Evolutionary conservation across 1,140 invertebrate genomes (phyloP).

Genomic region (Sinella curviseta): DNA sequence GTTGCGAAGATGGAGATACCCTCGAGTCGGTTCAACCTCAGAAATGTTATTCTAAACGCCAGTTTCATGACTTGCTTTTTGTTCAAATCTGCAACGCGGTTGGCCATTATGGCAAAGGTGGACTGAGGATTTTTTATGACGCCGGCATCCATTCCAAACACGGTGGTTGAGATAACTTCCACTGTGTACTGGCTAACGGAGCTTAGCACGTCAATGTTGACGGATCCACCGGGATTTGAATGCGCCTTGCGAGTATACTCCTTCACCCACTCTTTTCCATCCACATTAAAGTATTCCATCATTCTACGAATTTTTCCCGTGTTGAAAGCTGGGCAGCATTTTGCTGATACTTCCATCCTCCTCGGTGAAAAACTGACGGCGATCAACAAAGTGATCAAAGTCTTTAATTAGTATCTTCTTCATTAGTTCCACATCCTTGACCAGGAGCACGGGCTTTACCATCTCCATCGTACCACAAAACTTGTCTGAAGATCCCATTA

Average conservation of each 20-base stretch:
- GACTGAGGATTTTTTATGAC: not conserved
- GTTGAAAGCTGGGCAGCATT: not conserved
- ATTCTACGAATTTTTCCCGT: not conserved
- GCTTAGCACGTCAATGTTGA: not conserved
- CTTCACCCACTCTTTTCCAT: not conserved
- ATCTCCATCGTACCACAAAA: not conserved
- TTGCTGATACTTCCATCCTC: not conserved
- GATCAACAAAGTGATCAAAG: not conserved
- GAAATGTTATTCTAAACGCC: too few species aligned
- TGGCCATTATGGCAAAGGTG: not conserved
- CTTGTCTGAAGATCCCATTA: not conserved
- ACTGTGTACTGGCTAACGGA: not conserved
- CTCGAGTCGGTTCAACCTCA: too few species aligned
- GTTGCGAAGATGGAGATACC: not conserved
- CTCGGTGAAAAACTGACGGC: not conserved
- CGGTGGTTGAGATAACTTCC: not conserved
- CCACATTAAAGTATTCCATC: not conserved
- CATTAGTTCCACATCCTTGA: not conserved
- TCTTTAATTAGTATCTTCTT: constrained; percentile 4
- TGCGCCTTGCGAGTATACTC: not conserved
- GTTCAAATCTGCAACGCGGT: too few species aligned
- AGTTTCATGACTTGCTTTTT: not conserved
- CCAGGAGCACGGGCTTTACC: not conserved
- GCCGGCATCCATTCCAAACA: not conserved
- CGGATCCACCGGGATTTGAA: not conserved